Evolutionary conservation across 2,797 vertebrate species (phyloP).

Genomic region (Chrosomus eos): DNA sequence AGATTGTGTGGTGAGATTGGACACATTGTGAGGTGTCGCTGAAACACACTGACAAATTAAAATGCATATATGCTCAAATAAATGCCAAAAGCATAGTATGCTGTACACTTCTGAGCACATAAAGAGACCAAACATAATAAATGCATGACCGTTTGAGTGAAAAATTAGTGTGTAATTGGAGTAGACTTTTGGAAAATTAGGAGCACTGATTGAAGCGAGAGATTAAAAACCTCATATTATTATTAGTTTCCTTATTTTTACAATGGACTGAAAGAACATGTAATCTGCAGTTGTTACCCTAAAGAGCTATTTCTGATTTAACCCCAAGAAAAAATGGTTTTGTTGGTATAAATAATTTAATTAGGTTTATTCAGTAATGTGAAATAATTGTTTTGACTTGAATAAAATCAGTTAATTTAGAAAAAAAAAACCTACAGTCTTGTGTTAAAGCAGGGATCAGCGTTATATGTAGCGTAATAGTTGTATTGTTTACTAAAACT

Average conservation of each 20-base stretch:
- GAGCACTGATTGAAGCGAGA: neutral
- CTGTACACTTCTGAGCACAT: neutral
- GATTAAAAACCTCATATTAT: neutral
- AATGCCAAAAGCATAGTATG: neutral
- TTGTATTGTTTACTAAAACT: neutral
- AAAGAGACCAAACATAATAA: neutral
- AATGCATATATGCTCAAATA: neutral
- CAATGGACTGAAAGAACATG: neutral
- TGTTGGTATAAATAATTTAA: too few relatives aligned
- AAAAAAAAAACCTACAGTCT: too few relatives aligned
- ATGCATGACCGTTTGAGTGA: neutral
- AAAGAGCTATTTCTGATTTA: neutral
- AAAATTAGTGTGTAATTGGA: neutral
- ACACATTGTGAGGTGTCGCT: neutral
- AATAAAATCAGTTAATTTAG: neutral
- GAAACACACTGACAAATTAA: neutral
- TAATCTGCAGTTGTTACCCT: neutral
- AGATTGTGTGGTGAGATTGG: neutral
- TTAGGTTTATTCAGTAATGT: neutral
- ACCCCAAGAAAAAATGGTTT: too few relatives aligned
- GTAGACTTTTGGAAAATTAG: conserved; percentile 1
- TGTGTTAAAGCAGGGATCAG: too few relatives aligned
- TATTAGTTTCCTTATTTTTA: neutral
- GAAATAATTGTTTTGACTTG: neutral
- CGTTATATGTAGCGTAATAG: too few relatives aligned